Evolutionary conservation across 1,140 invertebrate species (phyloP).

Genomic region (Andrena cerasifolii): DNA sequence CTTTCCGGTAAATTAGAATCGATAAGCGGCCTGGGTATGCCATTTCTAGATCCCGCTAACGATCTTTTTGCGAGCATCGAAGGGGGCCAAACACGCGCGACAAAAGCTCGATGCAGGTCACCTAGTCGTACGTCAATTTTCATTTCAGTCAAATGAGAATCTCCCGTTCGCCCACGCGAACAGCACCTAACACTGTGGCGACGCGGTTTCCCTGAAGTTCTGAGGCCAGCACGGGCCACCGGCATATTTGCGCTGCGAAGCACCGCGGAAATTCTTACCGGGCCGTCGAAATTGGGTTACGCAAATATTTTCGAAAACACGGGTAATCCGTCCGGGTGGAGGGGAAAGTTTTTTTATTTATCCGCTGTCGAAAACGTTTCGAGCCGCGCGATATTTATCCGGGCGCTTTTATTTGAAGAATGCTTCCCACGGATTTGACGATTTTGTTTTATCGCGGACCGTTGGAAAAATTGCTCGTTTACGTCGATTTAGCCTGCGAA

Average conservation of each 20-base stretch:
- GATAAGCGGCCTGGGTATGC: constrained; percentile 48
- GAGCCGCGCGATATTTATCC: not conserved
- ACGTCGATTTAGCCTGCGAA: no score
- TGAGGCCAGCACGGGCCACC: not conserved
- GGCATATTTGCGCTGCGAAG: not conserved
- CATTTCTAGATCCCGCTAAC: constrained; percentile 54
- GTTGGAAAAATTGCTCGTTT: not conserved
- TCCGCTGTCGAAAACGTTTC: not conserved
- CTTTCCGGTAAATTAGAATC: constrained; percentile 61
- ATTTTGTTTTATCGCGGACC: not conserved
- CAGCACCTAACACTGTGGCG: no score
- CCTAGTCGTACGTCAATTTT: constrained; percentile 35
- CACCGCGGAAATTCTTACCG: not conserved
- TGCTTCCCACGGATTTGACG: not conserved
- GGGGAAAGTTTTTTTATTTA: not conserved
- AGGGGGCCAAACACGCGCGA: constrained; percentile 22
- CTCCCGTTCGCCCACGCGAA: not conserved
- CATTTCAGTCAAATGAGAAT: constrained; percentile 21
- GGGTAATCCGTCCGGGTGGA: constrained; percentile 20
- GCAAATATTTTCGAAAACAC: constrained; percentile 39
- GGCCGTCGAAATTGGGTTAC: constrained; percentile 3
- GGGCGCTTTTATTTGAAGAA: not conserved
- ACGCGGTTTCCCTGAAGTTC: no score
- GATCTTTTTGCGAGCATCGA: constrained; percentile 50
- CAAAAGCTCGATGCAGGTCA: constrained; percentile 36